Evolutionary conservation across 1,140 invertebrate genomes (phyloP), one percentile per base, ranked within the genome.

Genomic region (Triops cancriformis): DNA sequence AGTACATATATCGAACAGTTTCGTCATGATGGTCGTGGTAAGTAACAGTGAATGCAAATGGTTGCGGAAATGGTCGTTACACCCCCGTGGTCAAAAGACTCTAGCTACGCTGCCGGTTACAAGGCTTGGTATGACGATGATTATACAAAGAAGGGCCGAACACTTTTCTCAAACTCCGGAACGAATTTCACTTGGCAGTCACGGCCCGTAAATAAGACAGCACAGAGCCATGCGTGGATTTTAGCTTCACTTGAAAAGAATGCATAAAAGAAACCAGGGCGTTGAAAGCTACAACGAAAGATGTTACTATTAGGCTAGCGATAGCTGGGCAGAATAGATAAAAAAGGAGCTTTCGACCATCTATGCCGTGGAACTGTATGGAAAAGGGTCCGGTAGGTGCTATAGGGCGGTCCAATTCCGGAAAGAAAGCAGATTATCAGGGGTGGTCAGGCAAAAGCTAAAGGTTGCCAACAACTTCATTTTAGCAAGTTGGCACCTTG

Each of bases 141-240:
- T 18, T 64, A 18, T 64, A 64, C 51, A 64, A 64, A 64, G 51
- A 64, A 64, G 51, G 51, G 51, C 51, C 51, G 51, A 64, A 23
- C 51, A 23, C 51, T 64, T 64, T 64, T 64, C 51, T 64, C 51
- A 64, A 64, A 64, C 51, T 64, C 51, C 51, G 51, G 51, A 64
- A 64, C 51, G 51, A 64, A 64, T 64, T 64, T 64, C 51, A 11
- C 14, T 64, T 64, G 51, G 51, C 51, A 64, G 51, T 64, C 51
- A 64, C 51, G 51, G 51, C 51, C 51, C 51, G 51, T 64, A 64
- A 64, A 64, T 64, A 64, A 64, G 51, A 64, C 51, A 64, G 51
- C 51, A 64, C 14, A 64, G 51, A 9, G 23, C 51, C 51, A 64
- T 64, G 51, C 51, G 51, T 64, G 51, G 51, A 64, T 64, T 64